Percentiles rank a stretch among this genome's conserved stretches.
These are phyloP conservation scores for Bicyclus anynana DNA, from an alignment of 1,140 invertebrate species.

Conservation along the genomic window DNA sequence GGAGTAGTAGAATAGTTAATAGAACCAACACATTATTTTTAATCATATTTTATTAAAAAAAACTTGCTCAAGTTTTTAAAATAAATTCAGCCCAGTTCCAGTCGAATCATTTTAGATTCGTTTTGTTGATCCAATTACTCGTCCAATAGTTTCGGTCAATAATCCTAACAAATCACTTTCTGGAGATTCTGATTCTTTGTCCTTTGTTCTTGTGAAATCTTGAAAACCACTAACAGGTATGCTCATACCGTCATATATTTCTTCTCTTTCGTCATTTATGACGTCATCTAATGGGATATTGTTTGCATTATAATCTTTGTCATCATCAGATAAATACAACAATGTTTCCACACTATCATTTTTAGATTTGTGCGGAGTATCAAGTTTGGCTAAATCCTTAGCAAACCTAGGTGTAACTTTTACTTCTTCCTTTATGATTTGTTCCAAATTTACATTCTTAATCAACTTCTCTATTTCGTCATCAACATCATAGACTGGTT, in stretches of 20 bases:
- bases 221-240: conserved; percentile 30
- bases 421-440: conserved; percentile 31
- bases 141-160: conserved; percentile 34
- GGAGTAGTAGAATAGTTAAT: too few species aligned
- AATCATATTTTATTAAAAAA: too few species aligned
- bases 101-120: too few species aligned
- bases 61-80: too few species aligned
- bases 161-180: conserved; percentile 34
- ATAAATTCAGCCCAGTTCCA: too few species aligned
- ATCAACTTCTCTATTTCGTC: conserved; percentile 29
- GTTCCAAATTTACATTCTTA: conserved; percentile 32
- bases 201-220: conserved; percentile 35
- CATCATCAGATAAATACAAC: conserved; percentile 38
- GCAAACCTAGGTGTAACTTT: conserved; percentile 3
- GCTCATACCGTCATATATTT: conserved; percentile 23
- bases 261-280: neutral
- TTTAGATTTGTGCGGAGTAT: conserved; percentile 11
- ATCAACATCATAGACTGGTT: conserved; percentile 2
- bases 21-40: too few species aligned
- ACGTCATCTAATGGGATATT: neutral
- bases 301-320: conserved; percentile 25
- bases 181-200: conserved; percentile 16
- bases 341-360: conserved; percentile 37
- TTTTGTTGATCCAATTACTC: conserved; percentile 29
- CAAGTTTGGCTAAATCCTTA: neutral